Percentiles rank a stretch among this genome's conserved stretches.
phyloP scores from a whole-genome alignment of 2,113 vertebrate species.

The Gulo gulo region DNA sequence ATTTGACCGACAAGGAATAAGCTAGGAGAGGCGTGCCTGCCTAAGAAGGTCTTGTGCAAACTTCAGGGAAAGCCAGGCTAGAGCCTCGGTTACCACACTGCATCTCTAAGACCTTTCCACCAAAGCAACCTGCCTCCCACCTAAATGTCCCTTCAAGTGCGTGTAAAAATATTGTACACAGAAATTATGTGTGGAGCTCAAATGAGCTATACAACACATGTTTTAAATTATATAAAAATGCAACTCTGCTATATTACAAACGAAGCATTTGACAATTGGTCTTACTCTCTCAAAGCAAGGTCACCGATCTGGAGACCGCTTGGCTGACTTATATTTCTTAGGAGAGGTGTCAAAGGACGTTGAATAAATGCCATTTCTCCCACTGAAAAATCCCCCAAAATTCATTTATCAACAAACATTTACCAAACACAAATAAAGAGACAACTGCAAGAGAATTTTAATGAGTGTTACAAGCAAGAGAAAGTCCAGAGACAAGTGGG shows the following conservation, averaged over 20 bases:
- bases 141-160: neutral
- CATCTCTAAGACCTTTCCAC: neutral
- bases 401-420: neutral
- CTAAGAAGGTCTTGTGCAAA: neutral
- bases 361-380: neutral
- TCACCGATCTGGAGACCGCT: neutral
- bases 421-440: constrained; percentile 34
- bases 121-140: neutral
- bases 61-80: neutral
- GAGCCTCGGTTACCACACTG: neutral
- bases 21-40: neutral
- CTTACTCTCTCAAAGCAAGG: neutral
- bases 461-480: neutral
- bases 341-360: neutral
- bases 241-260: neutral
- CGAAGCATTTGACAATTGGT: neutral
- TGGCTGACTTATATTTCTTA: neutral
- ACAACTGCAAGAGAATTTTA: neutral
- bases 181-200: neutral
- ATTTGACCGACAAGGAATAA: neutral
- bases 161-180: neutral
- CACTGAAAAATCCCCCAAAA: neutral
- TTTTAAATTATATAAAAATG: neutral
- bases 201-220: neutral
- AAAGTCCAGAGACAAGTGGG: neutral